Base-by-base conservation (phyloP, 2,113 vertebrate genomes). In the Butorides virescens region DNA sequence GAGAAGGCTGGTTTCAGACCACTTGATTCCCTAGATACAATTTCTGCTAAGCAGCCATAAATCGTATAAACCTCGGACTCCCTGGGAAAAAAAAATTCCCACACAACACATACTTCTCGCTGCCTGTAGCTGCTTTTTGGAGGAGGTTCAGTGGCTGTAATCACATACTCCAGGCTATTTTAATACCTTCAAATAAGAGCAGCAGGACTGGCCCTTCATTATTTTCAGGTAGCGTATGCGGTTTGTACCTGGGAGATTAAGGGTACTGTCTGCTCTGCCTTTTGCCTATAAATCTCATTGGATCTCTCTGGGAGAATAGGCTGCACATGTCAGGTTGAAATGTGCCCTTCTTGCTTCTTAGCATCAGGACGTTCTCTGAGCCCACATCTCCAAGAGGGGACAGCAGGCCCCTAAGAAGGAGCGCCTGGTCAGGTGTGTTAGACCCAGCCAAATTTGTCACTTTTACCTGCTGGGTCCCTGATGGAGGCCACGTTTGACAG, bases 191-290 rank as follows among this genome's bases (percentile, higher is more conserved):
- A 63, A 15, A 66, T 49, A 36, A 39, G 19, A 84, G 15, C 17
- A 72, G 22, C 23, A 37, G 11, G n/a, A 52, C 8, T 66, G 21
- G 7, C 23, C 23, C 7, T 62, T 87, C 23, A 13, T 56, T 75
- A 63, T 75, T 68, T 68, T 78, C 19, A 44, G 18, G 26, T 14
- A 65, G 15, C 0, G 2, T 36, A 16, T 67, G 22, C 0, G 0
- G n/a, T 81, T 80, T 73, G 16, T 90, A 32, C 32, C 5, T 63
- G 17, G 26, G 29, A 71, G 19, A 26, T 49, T 27, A 68, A 72
- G 20, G 5, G 30, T 52, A 44, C 27, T 30, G 4, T 50, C 52
- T 81, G 34, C 49, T 90, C 61, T 88, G 36, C 21, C 16, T 78
- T 79, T 67, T 84, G 9, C 39, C 46, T 52, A 1, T 67, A 59